Evolutionary conservation across 2,113 vertebrate species (phyloP), one percentile per base, ranked within the genome.

Genomic region (Channa maculata): DNA sequence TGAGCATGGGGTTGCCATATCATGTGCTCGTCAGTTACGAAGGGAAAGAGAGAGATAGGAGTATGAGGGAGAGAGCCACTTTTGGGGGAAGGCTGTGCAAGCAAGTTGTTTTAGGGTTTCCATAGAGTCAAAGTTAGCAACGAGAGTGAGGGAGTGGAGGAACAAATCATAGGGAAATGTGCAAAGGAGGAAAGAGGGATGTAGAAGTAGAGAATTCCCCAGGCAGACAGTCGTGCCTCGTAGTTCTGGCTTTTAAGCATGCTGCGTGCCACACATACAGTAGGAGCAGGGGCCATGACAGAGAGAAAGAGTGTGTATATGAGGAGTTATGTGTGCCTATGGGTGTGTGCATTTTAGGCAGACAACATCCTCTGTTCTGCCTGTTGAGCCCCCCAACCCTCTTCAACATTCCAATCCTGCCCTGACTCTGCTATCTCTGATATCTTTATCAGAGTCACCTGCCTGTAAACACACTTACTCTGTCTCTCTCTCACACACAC

Each of bases 161-260:
- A 75, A 68, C 41, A 50, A 83, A 53, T 36, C 38, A 60, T 67
- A 77, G 51, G 70, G 38, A 81, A 76, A 73, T 41, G 78, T 71
- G 70, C 62, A 79, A 68, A 81, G 63, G 61, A 75, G 77, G 64
- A 78, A 71, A 67, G 74, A 74, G 63, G 44, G 66, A 80, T 75
- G 60, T 51, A 61, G 80, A 80, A 79, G 77, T 72, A 69, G 77
- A 84, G 74, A 90, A 92, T 90, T 87, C 87, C 91, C 80, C 77
- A 55, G 85, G 70, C 78, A 88, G 80, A 71, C 54, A 50, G 60
- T 69, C 86, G 79, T 74, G 73, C 79, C 83, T 81, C 59, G 57
- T 85, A 77, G 73, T 80, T 87, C 46, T 80, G 54, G 59, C 87
- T 92, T 89, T 85, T 87, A 87, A 85, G 65, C 65, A 15, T 66